Evolutionary conservation across 2,113 vertebrate genomes (phyloP).

Genomic region (Poeciliopsis turrubarensis): DNA sequence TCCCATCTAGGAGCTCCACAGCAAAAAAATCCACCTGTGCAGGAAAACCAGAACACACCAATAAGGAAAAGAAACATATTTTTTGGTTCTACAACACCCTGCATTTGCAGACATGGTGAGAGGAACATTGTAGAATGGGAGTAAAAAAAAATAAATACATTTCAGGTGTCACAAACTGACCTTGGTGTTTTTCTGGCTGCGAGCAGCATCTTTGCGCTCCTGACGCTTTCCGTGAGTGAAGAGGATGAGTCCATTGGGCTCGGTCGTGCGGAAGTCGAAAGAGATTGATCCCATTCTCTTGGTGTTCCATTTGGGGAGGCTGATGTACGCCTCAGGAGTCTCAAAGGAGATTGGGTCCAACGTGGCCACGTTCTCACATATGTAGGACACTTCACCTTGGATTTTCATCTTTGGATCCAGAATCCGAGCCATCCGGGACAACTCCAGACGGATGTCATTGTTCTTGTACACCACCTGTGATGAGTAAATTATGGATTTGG

Average conservation of each 20-base stretch:
- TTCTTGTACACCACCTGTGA: conserved; percentile 98
- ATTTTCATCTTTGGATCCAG: conserved; percentile 99
- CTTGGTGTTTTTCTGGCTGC: conserved; percentile 97
- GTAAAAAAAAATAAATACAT: background rate
- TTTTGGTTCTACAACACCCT: background rate
- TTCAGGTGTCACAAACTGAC: conserved; percentile 30
- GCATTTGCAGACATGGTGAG: background rate
- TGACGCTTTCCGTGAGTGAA: conserved; percentile 97
- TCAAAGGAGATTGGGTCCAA: conserved; percentile 98
- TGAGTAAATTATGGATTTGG: background rate
- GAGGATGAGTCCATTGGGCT: conserved; percentile 96
- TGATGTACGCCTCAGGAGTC: conserved; percentile 98
- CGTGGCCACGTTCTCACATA: conserved; percentile 96
- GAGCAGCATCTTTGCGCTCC: conserved; percentile 88
- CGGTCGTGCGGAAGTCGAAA: conserved; percentile 96
- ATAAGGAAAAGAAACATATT: background rate
- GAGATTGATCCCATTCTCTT: conserved; percentile 99
- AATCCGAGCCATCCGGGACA: conserved; percentile 94
- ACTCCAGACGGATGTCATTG: conserved; percentile 97
- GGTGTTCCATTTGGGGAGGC: conserved; percentile 98
- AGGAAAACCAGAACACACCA: background rate
- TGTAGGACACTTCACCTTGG: conserved; percentile 95
- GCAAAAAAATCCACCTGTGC: conserved; percentile 95
- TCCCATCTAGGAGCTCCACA: conserved; percentile 95
- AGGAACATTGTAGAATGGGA: background rate